phyloP scores from a whole-genome alignment of 23 tunicate genomes.

The Ciona savignyi region DNA sequence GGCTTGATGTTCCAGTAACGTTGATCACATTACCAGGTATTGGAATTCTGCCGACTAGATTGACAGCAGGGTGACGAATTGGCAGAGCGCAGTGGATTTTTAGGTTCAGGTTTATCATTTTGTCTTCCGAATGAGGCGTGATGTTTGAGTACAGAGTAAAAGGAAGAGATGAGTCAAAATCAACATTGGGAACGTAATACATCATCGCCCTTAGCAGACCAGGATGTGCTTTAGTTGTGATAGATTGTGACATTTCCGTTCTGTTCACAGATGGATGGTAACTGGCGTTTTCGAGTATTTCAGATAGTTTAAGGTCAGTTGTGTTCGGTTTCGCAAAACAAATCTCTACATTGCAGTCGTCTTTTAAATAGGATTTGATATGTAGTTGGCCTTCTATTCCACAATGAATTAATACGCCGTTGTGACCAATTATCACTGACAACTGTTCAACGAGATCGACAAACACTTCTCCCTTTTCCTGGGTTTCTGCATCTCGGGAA shows the following conservation, averaged over 20 bases:
- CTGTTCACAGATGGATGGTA: slow-evolving; percentile 7
- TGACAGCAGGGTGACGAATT: slow-evolving; percentile 26
- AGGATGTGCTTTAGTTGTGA: slow-evolving; percentile 5
- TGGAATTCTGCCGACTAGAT: slow-evolving; percentile 22
- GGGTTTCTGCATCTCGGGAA: not conserved
- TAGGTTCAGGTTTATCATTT: slow-evolving; percentile 14
- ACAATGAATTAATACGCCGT: slow-evolving; percentile 5
- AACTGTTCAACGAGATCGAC: slow-evolving; percentile 28
- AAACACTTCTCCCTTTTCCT: slow-evolving; percentile 8
- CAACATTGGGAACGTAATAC: slow-evolving; percentile 5
- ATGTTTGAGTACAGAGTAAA: slow-evolving; percentile 28
- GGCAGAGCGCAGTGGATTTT: slow-evolving; percentile 38
- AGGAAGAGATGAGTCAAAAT: slow-evolving; percentile 16
- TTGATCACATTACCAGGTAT: slow-evolving; percentile 12
- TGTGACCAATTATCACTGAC: slow-evolving; percentile 20
- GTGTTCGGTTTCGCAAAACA: slow-evolving; percentile 11
- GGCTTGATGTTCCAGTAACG: slow-evolving; percentile 14
- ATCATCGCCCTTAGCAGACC: slow-evolving; percentile 15
- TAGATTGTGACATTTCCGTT: not conserved
- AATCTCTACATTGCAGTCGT: slow-evolving; percentile 1
- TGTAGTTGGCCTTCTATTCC: slow-evolving; percentile 17
- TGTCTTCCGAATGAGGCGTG: slow-evolving; percentile 2
- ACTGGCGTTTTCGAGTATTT: slow-evolving; percentile 18
- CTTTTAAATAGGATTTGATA: slow-evolving; percentile 24
- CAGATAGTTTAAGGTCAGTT: not conserved